These are phyloP conservation scores for Drosophila cardini DNA, from an alignment of 1,140 invertebrate genomes.

Conservation along the genomic window DNA sequence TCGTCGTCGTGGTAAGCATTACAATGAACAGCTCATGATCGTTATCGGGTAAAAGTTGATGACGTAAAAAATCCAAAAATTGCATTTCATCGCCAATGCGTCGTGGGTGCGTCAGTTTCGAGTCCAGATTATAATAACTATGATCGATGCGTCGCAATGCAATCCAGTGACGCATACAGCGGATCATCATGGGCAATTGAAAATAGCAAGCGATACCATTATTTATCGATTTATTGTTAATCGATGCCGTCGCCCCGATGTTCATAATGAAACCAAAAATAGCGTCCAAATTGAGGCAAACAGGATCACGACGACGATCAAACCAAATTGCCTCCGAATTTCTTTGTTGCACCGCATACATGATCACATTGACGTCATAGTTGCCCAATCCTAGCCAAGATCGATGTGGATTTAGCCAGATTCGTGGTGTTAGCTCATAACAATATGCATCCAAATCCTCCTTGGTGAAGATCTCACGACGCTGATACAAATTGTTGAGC, in stretches of 20 bases:
- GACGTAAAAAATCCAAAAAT: slow-evolving; percentile 27
- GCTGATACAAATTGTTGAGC: slow-evolving; percentile 97
- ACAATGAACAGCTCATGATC: slow-evolving; percentile 44
- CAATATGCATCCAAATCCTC: slow-evolving; percentile 94
- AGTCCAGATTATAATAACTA: slow-evolving; percentile 52
- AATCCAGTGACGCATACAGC: slow-evolving; percentile 40
- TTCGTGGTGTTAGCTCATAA: slow-evolving; percentile 90
- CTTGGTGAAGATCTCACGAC: slow-evolving; percentile 87
- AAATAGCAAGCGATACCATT: slow-evolving; percentile 17
- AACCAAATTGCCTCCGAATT: slow-evolving; percentile 97
- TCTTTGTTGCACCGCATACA: slow-evolving; percentile 94
- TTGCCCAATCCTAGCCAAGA: slow-evolving; percentile 96
- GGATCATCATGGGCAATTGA: slow-evolving; percentile 24
- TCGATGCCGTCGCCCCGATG: not conserved
- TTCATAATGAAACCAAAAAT: slow-evolving; percentile 58
- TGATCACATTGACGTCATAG: slow-evolving; percentile 99
- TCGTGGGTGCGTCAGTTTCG: slow-evolving; percentile 28
- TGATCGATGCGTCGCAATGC: slow-evolving; percentile 40
- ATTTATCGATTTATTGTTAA: too few relatives aligned
- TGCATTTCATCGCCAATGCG: slow-evolving; percentile 33
- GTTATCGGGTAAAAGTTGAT: slow-evolving; percentile 16
- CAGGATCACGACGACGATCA: slow-evolving; percentile 89
- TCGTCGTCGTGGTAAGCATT: not conserved
- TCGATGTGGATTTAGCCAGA: slow-evolving; percentile 96
- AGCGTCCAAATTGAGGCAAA: slow-evolving; percentile 83